Evolutionary conservation across 2,888 invertebrate species (phyloP), one percentile per base, ranked within the genome.

Genomic region (Cheilosia vernalis): DNA sequence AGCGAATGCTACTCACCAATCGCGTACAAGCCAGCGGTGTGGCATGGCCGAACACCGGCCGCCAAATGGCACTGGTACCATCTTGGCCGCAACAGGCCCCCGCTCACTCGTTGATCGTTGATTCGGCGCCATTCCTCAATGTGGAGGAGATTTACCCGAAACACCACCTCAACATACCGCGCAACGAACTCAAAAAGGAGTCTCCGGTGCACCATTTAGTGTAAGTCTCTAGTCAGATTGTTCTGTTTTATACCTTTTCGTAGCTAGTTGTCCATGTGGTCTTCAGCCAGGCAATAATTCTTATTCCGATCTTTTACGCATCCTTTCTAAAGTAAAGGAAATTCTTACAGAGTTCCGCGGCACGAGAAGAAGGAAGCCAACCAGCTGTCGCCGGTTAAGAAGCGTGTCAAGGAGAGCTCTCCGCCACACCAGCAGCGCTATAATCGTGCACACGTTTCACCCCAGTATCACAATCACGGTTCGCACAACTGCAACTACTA

Each of bases 331-430:
- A 91, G 90, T 90, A 91, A 91, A 88, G 90, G 90, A 88, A 91
- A 91, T 88, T 91, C 91, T 76, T 92, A 90, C 93, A 92, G 92
- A 88, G 92, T 92, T 88, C 92, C 92, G 85, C 91, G 92, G 58
- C 92, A 94, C 88, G 95, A 96, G 90, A 97, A 97, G 91, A 97
- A 97, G 91, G 96, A 96, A 90, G 95, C 96, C 74, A 96, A 97
- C 74, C 98, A 98, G 91, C 93, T 98, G 89, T 98, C 98, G 89
- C 99, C 99, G 2, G 98, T 98, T 30, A 99, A 99, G 93, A 99
- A 99, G 92, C 95, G 98, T 19, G 98, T 98, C 53, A 98, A 98
- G 92, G 98, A 98, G 91, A 98, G 97, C 89, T 97, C 98, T 27
- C 98, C 98, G 27, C 98, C 97, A 51, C 94, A 95, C 80, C 92